Evolutionary conservation across 1,140 invertebrate species (phyloP).

Genomic region (Papilio dardanus): DNA sequence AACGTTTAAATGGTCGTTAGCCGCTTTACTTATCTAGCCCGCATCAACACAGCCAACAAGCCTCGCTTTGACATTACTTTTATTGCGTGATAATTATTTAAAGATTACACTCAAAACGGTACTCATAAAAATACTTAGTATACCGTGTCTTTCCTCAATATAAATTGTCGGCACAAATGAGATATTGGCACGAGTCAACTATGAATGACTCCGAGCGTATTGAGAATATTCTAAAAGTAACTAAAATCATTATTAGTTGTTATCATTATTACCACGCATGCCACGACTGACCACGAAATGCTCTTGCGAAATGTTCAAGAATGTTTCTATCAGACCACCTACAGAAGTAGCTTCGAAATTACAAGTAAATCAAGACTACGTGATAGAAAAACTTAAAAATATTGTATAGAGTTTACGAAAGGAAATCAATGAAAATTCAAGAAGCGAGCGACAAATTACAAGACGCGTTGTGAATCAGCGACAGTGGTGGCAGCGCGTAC

Average conservation of each 20-base stretch:
- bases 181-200: neutral
- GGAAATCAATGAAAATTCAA: constrained; percentile 9
- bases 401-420: neutral
- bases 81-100: neutral
- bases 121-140: neutral
- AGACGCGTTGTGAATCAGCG: constrained; percentile 5
- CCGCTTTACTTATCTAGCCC: neutral
- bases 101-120: neutral
- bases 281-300: neutral
- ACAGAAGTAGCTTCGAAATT: neutral
- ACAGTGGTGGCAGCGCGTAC: neutral
- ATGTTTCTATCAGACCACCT: neutral
- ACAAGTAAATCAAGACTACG: neutral
- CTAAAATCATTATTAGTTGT: neutral
- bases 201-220: neutral
- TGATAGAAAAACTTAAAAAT: neutral
- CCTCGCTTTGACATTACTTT: constrained; percentile 1
- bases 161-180: neutral
- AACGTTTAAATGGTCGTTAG: constrained; percentile 12
- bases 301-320: neutral
- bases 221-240: neutral
- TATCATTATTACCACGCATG: neutral
- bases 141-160: neutral
- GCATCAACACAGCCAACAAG: constrained; percentile 1
- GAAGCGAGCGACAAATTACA: neutral